phyloP scores from a whole-genome alignment of 2,113 vertebrate genomes.

The Eurystomus gularis region DNA sequence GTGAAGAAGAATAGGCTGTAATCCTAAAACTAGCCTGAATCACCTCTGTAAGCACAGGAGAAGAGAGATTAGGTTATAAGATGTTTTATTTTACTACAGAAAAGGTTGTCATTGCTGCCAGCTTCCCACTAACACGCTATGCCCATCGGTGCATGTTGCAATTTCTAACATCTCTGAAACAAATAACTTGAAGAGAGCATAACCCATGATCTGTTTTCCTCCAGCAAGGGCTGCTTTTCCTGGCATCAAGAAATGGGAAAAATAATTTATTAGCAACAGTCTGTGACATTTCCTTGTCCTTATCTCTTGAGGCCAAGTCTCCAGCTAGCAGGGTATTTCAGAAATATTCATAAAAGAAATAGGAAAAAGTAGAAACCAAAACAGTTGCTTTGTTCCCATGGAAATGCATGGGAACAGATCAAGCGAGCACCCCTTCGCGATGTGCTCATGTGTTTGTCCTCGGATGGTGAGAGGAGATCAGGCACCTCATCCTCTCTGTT shows the following conservation, averaged over 20 bases:
- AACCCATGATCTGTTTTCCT: background rate
- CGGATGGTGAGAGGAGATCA: background rate
- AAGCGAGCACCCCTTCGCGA: rapidly evolving
- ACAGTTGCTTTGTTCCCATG: background rate
- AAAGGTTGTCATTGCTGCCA: background rate
- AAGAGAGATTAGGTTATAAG: background rate
- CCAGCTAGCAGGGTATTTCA: background rate
- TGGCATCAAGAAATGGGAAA: constrained; percentile 43
- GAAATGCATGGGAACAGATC: constrained; percentile 15
- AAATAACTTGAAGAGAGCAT: background rate
- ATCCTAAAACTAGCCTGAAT: background rate
- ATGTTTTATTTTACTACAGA: background rate
- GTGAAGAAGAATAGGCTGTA: background rate
- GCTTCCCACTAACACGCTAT: background rate
- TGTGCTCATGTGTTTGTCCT: background rate
- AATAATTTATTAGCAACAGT: background rate
- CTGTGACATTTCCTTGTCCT: constrained; percentile 28
- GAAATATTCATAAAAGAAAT: constrained; percentile 4
- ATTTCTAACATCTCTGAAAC: background rate
- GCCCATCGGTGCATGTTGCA: background rate
- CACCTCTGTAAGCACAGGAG: background rate
- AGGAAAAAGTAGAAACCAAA: constrained; percentile 1
- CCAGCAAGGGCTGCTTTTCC: constrained; percentile 27
- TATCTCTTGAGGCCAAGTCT: constrained; percentile 37
- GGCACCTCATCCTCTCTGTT: background rate